Evolutionary conservation across 2,888 invertebrate genomes (phyloP), one percentile per base, ranked within the genome.

Genomic region (Microplitis manilae): DNA sequence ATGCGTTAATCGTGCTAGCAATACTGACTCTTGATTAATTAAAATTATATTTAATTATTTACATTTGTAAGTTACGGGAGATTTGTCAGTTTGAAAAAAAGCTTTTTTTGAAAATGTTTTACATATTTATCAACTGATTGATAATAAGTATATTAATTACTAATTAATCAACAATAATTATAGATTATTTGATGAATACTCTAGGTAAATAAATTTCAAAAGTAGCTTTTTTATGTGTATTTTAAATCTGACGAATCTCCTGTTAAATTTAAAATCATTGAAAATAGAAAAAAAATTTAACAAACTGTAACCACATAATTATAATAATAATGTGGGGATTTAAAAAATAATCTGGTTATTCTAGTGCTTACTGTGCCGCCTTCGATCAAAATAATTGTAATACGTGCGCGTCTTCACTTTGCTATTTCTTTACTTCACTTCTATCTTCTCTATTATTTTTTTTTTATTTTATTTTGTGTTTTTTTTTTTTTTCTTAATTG

Each of bases 401-500:
- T 20, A 59, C 40, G 59, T 60, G 30, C 59, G 60, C 68, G 59
- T 68, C 74, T 69, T 41, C 17, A 15, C 30, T 71, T 80, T 64
- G 41, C 75, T 80, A 78, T 78, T 80, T 84, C 77, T 81, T 61
- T 76, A 61, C 59, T 67, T 78, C 69, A 64, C 61, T 75, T 75
- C 76, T 69, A 38, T 67, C 62, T 74, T 68, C 73, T 61, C 62
- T 76, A 30, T 30, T 30, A 30, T 30, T 30, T 1, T 30, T 20
- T 20, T 20, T 20, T 20, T 20, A 1, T 30, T 0, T 30, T 4
- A 30, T 30, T 30, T 72, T 69, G 73, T 68, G 76, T 72, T 77
- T 68, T 80, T 76, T 75, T 81, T 82, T 78, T 79, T 82, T 83
- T 86, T 81, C 83, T 81, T 85, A 84, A 84, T 87, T 82, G 82